phyloP scores from a whole-genome alignment of 2,797 vertebrate genomes.

The Gastrophryne carolinensis region DNA sequence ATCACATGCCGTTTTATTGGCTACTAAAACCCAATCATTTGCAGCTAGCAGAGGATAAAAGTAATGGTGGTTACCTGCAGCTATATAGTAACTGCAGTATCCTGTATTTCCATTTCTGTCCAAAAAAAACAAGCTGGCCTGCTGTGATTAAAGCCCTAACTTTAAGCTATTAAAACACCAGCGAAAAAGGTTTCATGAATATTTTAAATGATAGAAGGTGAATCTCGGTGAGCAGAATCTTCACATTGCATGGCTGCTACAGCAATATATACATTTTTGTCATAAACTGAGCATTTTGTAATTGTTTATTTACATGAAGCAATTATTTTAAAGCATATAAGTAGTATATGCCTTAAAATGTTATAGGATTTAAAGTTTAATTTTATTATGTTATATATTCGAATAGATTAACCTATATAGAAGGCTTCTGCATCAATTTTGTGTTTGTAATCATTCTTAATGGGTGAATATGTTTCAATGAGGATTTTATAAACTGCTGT shows the following conservation, averaged over 20 bases:
- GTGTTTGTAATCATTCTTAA: too few relatives aligned
- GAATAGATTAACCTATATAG: too few relatives aligned
- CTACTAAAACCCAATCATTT: neutral
- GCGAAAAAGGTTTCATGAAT: neutral
- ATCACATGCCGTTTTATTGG: neutral
- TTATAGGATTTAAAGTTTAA: too few relatives aligned
- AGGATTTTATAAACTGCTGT: too few relatives aligned
- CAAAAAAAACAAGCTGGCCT: neutral
- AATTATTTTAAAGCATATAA: too few relatives aligned
- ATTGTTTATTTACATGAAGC: neutral
- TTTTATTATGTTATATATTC: too few relatives aligned
- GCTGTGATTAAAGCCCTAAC: slow-evolving; percentile 2
- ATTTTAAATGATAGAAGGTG: neutral
- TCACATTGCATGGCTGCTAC: neutral
- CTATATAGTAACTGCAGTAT: neutral
- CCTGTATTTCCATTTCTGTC: neutral
- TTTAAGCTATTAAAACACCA: neutral
- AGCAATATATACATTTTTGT: neutral
- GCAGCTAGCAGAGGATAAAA: neutral
- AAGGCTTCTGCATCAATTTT: too few relatives aligned
- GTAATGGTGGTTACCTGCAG: neutral
- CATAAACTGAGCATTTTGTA: neutral
- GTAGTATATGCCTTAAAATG: too few relatives aligned
- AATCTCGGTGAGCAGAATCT: neutral
- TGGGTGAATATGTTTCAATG: too few relatives aligned